These are phyloP conservation scores for Trissolcus basalis DNA, from an alignment of 1,140 invertebrate genomes.

Conservation along the genomic window DNA sequence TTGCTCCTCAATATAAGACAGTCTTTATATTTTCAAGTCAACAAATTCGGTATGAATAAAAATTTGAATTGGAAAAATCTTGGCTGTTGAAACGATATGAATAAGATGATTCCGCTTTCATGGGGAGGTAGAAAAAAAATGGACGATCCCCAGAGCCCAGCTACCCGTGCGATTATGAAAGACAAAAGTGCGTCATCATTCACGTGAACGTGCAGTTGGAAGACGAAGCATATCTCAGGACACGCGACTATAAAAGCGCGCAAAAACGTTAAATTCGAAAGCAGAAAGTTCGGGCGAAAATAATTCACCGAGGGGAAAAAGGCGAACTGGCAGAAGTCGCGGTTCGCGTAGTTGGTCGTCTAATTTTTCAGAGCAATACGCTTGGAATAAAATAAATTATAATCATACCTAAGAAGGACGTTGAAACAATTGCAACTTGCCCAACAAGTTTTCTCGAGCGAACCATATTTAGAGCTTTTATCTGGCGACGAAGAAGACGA, in stretches of 20 bases:
- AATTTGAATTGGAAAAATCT: no score
- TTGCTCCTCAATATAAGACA: slow-evolving; percentile 3
- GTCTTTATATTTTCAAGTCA: no score
- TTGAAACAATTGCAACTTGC: slow-evolving; percentile 50
- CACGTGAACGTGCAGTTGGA: slow-evolving; percentile 5
- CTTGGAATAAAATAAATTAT: slow-evolving; percentile 48
- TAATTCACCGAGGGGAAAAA: slow-evolving; percentile 12
- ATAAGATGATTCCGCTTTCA: no score
- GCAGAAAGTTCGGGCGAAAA: slow-evolving; percentile 12
- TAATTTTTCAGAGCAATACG: slow-evolving; percentile 45
- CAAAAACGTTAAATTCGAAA: slow-evolving; percentile 24
- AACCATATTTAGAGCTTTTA: slow-evolving; percentile 52
- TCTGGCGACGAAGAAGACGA: slow-evolving; percentile 46
- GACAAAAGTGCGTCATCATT: slow-evolving; percentile 2
- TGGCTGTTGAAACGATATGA: no score
- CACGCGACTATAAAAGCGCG: slow-evolving; percentile 14
- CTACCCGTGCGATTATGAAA: background rate
- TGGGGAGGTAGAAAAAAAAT: no score
- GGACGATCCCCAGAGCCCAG: no score
- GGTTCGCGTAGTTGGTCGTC: slow-evolving; percentile 17
- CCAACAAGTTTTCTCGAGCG: slow-evolving; percentile 48
- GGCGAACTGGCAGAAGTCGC: no score
- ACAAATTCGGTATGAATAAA: no score
- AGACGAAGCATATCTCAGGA: slow-evolving; percentile 5
- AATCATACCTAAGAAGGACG: slow-evolving; percentile 43